Base-by-base conservation (phyloP, 2,113 vertebrate genomes). In the Passer montanus region DNA sequence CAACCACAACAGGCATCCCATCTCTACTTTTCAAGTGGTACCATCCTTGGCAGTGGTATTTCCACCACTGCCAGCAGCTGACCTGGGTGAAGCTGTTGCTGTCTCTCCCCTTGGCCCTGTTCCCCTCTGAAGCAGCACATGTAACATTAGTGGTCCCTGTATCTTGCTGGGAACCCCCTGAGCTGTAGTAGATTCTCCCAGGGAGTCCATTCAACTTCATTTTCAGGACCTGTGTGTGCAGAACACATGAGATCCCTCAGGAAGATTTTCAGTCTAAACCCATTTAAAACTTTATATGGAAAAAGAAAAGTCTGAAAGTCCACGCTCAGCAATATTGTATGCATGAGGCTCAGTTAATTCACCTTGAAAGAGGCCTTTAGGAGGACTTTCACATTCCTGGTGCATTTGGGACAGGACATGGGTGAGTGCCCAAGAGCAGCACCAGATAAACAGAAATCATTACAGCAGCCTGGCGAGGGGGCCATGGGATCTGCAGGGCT, bases 401-500 rank as follows among this genome's bases (percentile, higher is more conserved):
- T 66, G 64, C 2, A 0, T 78, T 88, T 52, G 83, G 85, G 60
- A 6, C 4, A 30, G 83, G 80, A 67, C 66, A 75, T 60, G 95
- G 84, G 78, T 95, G 92, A 92, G 56, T 1, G 56, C 85, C 70
- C 87, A 47, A 31, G 79, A 87, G 93, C 91, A 90, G 89, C 66
- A 33, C 27, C 67, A 63, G 79, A 86, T 70, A 41, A 90, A 66
- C 46, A 90, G 74, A 68, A 64, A 74, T 20, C 50, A 18, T 28
- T 56, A 33, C 52, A 5, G n/a, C 68, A 81, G 21, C 86, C 82
- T 21, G 47, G 44, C 8, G 1, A 12, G 76, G 79, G 84, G 83
- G 37, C 27, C 83, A 49, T 56, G 93, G 91, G 91, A 84, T 63
- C 87, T 1, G 17, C 2, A 3, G 20, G 15, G 89, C 86, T 17